Percentiles rank a stretch among this genome's conserved stretches.
Conservation (phyloP, 2,797 vertebrate genomes). For the Sarcoramphus papa region DNA sequence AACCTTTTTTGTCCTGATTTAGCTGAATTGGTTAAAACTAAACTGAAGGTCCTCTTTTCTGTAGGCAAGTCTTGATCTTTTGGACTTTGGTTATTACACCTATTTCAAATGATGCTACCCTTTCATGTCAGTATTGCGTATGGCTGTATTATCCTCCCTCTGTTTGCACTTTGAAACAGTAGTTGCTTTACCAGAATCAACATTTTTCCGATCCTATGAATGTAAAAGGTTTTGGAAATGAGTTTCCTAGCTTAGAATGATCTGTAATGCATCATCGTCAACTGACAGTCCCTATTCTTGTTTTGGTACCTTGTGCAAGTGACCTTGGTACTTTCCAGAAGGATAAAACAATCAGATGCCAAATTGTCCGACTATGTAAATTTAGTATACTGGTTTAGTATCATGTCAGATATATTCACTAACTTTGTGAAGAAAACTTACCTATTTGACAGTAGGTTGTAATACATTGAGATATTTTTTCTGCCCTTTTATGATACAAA, state of each 20-base stretch:
- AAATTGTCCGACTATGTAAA: not conserved
- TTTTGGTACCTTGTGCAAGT: not conserved
- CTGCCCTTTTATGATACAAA: not conserved
- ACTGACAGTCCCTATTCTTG: not conserved
- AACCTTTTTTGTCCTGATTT: not conserved
- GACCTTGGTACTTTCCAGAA: conserved; percentile 14
- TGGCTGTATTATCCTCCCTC: not conserved
- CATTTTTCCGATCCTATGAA: not conserved
- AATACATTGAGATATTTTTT: not conserved
- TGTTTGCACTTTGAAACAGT: not conserved
- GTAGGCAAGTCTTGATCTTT: not conserved
- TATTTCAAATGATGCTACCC: not conserved
- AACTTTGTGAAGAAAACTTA: not conserved
- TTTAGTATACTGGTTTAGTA: not conserved
- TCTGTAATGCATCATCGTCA: not conserved
- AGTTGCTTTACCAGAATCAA: not conserved
- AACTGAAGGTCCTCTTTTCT: not conserved
- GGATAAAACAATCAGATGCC: not conserved
- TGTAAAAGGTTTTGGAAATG: not conserved
- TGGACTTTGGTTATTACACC: not conserved
- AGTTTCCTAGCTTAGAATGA: not conserved
- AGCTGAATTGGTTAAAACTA: not conserved
- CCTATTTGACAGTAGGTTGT: not conserved
- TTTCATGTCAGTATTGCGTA: not conserved
- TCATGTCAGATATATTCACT: not conserved